Evolutionary conservation across 2,797 vertebrate genomes (phyloP).

Genomic region (Threskiornis aethiopicus): DNA sequence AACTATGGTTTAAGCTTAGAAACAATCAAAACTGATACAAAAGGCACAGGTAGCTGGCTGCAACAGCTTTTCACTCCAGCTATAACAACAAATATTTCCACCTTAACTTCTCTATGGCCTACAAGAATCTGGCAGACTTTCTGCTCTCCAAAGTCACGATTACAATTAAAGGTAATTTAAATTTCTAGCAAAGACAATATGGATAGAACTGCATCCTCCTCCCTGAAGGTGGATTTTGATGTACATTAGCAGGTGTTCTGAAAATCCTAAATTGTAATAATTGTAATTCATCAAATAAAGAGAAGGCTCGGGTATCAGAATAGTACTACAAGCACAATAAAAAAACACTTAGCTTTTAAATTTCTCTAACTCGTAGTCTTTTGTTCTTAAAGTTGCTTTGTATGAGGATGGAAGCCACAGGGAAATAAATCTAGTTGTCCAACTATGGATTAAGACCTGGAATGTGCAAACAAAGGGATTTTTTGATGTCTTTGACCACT

Average conservation of each 20-base stretch:
- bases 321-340: not conserved
- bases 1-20: not conserved
- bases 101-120: not conserved
- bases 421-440: not conserved
- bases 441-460: not conserved
- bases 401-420: not conserved
- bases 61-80: not conserved
- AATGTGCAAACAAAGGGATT: not conserved
- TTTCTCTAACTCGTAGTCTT: not conserved
- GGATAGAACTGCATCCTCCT: not conserved
- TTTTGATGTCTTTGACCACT: not conserved
- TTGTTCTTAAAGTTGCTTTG: not conserved
- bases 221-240: not conserved
- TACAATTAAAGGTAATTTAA: not conserved
- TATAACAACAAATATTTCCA: not conserved
- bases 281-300: conserved; percentile 7
- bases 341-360: not conserved
- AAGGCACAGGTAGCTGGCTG: not conserved
- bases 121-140: not conserved
- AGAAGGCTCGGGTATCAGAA: not conserved
- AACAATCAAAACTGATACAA: not conserved
- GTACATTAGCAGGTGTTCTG: not conserved
- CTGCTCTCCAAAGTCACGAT: not conserved
- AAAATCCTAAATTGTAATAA: not conserved
- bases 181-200: not conserved